Evolutionary conservation across 2,797 vertebrate genomes (phyloP), one percentile per base, ranked within the genome.

Genomic region (Phoxinus dragarum): DNA sequence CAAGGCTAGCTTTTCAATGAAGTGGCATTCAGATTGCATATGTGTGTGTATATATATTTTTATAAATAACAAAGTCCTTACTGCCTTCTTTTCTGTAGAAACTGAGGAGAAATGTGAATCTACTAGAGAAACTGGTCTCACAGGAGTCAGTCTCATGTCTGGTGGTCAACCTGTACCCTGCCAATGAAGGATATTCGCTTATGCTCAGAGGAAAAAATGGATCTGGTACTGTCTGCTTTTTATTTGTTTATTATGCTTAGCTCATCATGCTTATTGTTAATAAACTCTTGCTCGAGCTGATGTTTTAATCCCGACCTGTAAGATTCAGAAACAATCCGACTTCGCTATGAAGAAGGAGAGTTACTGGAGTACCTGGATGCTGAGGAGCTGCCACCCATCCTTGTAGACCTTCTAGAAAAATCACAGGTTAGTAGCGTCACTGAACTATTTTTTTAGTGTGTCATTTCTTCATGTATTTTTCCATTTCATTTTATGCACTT

Each of bases 161-260:
- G 86, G 98, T 99, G 89, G 97, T 99, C 92, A 99, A 99, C 91
- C 93, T 99, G 36, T 99, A 99, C 92, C 98, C 98, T 47, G 98
- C 98, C 92, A 99, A 98, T 85, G 98, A 99, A 93, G 98, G 98
- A 89, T 99, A 99, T 91, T 99, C 98, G 14, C 94, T 99, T 91
- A 99, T 99, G 98, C 98, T 99, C 92, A 96, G 98, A 94, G 98
- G 98, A 68, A 99, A 99, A 94, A 99, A 99, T 94, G 98, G 98
- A 90, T 99, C 98, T 91, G 98, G 98, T 99, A 95, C 94, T 89
- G 79, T 6, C 27, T 36, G n/a, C 6, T 56, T 47, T 80, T 75
- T 66, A 1, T 61, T 42, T 56, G 17, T 69, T 6, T n/a, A n/a
- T 23, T 34, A 27, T 17, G n/a, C 40, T 56, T 27, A 19, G 1